These are phyloP conservation scores for Meriones psammophilus DNA, from an alignment of 2,797 vertebrate species.

Conservation along the genomic window DNA sequence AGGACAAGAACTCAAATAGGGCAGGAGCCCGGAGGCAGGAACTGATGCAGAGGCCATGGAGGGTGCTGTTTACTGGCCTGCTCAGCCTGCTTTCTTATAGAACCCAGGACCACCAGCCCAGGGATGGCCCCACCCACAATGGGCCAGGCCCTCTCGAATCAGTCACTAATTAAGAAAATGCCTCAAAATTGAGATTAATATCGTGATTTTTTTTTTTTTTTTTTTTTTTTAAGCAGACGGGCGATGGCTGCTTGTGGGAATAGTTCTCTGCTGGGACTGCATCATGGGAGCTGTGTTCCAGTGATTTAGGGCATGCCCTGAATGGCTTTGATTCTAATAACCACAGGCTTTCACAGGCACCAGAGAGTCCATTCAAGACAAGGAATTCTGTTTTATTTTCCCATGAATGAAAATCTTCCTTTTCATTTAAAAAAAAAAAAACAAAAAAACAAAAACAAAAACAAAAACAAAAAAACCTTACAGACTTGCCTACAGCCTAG, in stretches of 20 bases:
- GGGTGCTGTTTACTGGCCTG: background rate
- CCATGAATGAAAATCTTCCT: background rate
- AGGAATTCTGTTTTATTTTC: background rate
- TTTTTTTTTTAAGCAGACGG: background rate
- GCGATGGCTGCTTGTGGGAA: background rate
- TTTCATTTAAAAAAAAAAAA: background rate
- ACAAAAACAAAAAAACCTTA: background rate
- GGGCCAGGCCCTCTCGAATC: no score
- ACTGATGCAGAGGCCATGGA: background rate
- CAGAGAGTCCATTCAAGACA: background rate
- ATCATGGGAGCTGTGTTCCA: background rate
- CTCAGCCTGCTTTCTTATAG: background rate
- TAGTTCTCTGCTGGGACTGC: background rate
- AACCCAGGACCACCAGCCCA: background rate
- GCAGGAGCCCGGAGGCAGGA: background rate
- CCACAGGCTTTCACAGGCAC: conserved; percentile 33
- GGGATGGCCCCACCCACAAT: background rate
- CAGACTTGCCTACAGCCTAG: background rate
- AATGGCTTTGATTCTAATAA: conserved; percentile 22
- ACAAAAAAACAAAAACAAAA: no score
- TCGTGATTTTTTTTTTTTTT: background rate
- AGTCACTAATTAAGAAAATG: background rate
- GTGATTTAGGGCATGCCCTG: background rate
- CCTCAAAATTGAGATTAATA: conserved; percentile 60
- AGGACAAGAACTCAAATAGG: background rate